Evolutionary conservation across 2,888 invertebrate genomes (phyloP).

Genomic region (Cephus rjabovi): DNA sequence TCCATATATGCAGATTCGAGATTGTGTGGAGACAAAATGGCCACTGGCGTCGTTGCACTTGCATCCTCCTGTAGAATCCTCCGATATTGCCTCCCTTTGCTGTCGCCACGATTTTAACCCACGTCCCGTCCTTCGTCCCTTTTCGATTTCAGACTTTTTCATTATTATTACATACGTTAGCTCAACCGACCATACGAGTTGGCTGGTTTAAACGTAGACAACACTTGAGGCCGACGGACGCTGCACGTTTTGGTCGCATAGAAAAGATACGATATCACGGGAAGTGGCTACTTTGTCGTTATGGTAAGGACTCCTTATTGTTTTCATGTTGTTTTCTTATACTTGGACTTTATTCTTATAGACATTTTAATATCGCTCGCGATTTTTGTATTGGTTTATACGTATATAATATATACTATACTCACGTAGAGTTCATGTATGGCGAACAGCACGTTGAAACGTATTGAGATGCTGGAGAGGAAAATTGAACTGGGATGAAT

Average conservation of each 20-base stretch:
- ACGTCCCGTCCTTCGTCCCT: background rate
- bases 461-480: background rate
- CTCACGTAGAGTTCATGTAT: background rate
- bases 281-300: slow-evolving; percentile 50
- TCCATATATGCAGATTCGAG: slow-evolving; percentile 62
- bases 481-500: background rate
- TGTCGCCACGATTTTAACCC: background rate
- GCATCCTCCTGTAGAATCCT: background rate
- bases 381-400: background rate
- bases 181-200: slow-evolving; percentile 53
- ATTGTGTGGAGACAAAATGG: slow-evolving; percentile 50
- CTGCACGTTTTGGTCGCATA: slow-evolving; percentile 21
- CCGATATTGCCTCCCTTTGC: background rate
- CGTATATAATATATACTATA: too few species aligned
- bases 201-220: background rate
- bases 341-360: background rate
- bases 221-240: background rate
- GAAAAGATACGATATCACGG: slow-evolving; percentile 56
- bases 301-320: slow-evolving; percentile 63
- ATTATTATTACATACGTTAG: slow-evolving; percentile 66
- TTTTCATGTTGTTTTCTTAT: slow-evolving; percentile 59
- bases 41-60: background rate
- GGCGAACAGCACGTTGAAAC: background rate
- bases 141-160: slow-evolving; percentile 58
- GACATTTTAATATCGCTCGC: background rate